A percentile compares a stretch with the other conserved stretches of the same genome.
These are phyloP conservation scores for Lycia hirtaria DNA, from an alignment of 2,888 invertebrate genomes.

Conservation along the genomic window DNA sequence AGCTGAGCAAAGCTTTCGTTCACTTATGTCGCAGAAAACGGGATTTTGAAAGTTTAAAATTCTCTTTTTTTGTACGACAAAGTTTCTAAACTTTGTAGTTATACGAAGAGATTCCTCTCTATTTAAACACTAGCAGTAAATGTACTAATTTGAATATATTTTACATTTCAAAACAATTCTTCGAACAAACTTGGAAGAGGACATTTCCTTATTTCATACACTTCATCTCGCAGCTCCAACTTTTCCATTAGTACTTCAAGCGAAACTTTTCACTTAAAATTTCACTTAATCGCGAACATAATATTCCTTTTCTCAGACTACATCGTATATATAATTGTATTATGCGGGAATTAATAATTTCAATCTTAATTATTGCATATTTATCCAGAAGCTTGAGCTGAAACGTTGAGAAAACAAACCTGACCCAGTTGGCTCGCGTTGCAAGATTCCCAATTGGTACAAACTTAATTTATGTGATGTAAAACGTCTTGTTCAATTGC, in stretches of 20 bases:
- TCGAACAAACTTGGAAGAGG: slow-evolving; percentile 55
- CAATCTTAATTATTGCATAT: slow-evolving; percentile 46
- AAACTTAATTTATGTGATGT: slow-evolving; percentile 32
- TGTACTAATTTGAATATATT: slow-evolving; percentile 56
- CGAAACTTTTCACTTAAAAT: slow-evolving; percentile 70
- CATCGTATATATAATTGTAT: slow-evolving; percentile 57
- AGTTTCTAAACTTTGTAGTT: slow-evolving; percentile 12
- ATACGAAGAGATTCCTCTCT: slow-evolving; percentile 19
- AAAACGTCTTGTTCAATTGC: slow-evolving; percentile 32
- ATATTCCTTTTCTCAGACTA: slow-evolving; percentile 59
- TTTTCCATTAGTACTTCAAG: slow-evolving; percentile 70
- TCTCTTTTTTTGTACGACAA: slow-evolving; percentile 1
- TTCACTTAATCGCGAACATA: slow-evolving; percentile 68
- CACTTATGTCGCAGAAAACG: slow-evolving; percentile 7
- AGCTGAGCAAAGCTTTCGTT: slow-evolving; percentile 18
- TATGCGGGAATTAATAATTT: slow-evolving; percentile 56
- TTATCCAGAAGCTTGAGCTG: slow-evolving; percentile 29
- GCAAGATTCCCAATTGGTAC: slow-evolving; percentile 31
- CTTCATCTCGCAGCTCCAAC: slow-evolving; percentile 57
- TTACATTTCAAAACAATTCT: slow-evolving; percentile 60
- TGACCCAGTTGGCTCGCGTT: slow-evolving; percentile 36
- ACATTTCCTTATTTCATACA: slow-evolving; percentile 58
- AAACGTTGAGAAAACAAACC: slow-evolving; percentile 40
- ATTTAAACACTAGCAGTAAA: slow-evolving; percentile 29
- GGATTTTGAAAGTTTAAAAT: not conserved